Percentiles rank a stretch among this genome's conserved stretches.
Evolutionary conservation across 1,140 invertebrate genomes (phyloP).

Genomic region (Lasioglossum albipes): DNA sequence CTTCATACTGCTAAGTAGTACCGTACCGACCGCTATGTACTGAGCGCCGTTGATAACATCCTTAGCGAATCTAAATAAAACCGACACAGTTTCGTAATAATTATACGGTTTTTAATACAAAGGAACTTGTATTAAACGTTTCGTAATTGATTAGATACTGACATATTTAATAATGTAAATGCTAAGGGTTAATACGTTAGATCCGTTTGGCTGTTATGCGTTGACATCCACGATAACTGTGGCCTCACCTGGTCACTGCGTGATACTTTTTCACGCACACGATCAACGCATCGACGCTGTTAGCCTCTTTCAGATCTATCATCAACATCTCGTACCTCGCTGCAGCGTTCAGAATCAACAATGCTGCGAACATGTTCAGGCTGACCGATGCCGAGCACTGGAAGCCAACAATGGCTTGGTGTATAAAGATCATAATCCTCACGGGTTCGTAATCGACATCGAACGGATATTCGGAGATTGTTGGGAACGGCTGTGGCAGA

Average conservation of each 20-base stretch:
- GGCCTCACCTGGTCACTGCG: neutral
- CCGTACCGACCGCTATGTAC: neutral
- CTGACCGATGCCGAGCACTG: slow-evolving; percentile 40
- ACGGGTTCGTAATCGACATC: slow-evolving; percentile 31
- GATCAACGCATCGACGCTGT: slow-evolving; percentile 13
- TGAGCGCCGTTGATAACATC: neutral
- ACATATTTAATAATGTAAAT: too few relatives aligned
- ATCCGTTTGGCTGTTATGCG: too few relatives aligned
- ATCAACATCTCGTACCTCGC: slow-evolving; percentile 56
- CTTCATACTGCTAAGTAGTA: neutral
- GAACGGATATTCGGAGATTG: slow-evolving; percentile 58
- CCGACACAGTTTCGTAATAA: too few relatives aligned
- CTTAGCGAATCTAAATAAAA: slow-evolving; percentile 8
- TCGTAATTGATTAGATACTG: too few relatives aligned
- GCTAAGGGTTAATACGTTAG: too few relatives aligned
- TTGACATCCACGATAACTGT: too few relatives aligned
- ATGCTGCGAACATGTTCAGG: slow-evolving; percentile 52
- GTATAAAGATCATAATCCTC: slow-evolving; percentile 46
- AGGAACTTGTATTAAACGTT: too few relatives aligned
- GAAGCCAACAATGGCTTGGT: slow-evolving; percentile 53
- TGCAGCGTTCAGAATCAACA: slow-evolving; percentile 48
- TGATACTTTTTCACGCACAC: slow-evolving; percentile 52
- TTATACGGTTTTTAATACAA: too few relatives aligned
- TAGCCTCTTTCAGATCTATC: slow-evolving; percentile 14
- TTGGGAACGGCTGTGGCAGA: too few relatives aligned